Percentiles rank a stretch among this genome's conserved stretches.
Conservation (phyloP, 2,888 invertebrate genomes). For the Arctia plantaginis region DNA sequence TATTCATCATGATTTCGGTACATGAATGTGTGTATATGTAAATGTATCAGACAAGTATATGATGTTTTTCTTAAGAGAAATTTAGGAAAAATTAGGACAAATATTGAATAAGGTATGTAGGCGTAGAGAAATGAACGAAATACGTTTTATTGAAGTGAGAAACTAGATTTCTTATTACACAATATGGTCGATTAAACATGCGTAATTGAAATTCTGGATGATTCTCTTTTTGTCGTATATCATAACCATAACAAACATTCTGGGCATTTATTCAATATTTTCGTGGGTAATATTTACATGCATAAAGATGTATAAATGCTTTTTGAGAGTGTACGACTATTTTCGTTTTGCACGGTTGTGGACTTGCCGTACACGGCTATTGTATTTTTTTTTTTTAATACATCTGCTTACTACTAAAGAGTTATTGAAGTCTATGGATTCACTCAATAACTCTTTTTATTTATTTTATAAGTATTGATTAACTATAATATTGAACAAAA, state of each 20-base stretch:
- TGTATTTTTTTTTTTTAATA: too few species aligned
- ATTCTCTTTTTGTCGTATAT: background rate
- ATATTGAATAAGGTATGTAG: slow-evolving; percentile 37
- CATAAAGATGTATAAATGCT: too few species aligned
- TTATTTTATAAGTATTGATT: too few species aligned
- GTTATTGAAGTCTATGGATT: too few species aligned
- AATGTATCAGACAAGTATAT: slow-evolving; percentile 43
- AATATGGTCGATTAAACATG: background rate
- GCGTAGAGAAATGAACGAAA: slow-evolving; percentile 12
- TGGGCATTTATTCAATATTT: background rate
- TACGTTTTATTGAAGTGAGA: slow-evolving; percentile 11
- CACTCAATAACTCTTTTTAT: too few species aligned
- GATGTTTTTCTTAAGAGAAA: slow-evolving; percentile 34
- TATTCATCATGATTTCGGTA: slow-evolving; percentile 59
- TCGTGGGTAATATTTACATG: too few species aligned
- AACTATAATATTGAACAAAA: background rate
- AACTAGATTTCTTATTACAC: slow-evolving; percentile 4
- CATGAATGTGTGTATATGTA: slow-evolving; percentile 45
- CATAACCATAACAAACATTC: background rate
- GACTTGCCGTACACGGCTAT: too few species aligned
- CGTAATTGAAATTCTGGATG: background rate
- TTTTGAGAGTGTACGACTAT: too few species aligned
- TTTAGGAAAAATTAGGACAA: slow-evolving; percentile 39
- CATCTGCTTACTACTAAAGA: too few species aligned
- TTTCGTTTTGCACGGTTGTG: too few species aligned